Evolutionary conservation across 2,113 vertebrate genomes (phyloP).

Genomic region (Perca flavescens): DNA sequence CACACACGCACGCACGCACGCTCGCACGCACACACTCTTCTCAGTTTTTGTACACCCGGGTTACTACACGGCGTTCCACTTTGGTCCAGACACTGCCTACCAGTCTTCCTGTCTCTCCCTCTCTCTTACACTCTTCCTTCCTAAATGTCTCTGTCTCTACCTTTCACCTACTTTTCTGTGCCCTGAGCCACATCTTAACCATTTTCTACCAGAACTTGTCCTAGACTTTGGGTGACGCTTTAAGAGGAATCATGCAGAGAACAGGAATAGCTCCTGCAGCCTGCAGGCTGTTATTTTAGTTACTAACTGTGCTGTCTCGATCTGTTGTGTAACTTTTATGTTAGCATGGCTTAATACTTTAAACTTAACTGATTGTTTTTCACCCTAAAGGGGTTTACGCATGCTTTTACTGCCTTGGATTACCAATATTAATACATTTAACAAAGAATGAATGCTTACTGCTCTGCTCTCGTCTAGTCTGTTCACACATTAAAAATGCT

Average conservation of each 20-base stretch:
- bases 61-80: slow-evolving; percentile 72
- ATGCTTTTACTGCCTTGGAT: neutral
- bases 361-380: neutral
- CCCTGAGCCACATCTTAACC: neutral
- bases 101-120: neutral
- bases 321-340: slow-evolving; percentile 12
- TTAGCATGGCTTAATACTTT: neutral
- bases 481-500: too few species aligned
- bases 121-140: neutral
- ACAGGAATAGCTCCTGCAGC: neutral
- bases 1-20: neutral
- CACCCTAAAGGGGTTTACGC: neutral
- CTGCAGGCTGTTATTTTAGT: slow-evolving; percentile 3
- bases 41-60: slow-evolving; percentile 37
- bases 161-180: slow-evolving; percentile 10
- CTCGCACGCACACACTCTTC: neutral
- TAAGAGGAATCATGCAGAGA: neutral
- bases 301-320: neutral
- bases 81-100: slow-evolving; percentile 44
- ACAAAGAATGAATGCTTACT: neutral
- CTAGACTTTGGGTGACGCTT: neutral
- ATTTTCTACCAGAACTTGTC: neutral
- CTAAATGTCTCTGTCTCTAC: neutral
- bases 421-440: neutral
- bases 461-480: neutral